Evolutionary conservation across 1,140 invertebrate species (phyloP), one percentile per base, ranked within the genome.

Genomic region (Drosophila miranda): DNA sequence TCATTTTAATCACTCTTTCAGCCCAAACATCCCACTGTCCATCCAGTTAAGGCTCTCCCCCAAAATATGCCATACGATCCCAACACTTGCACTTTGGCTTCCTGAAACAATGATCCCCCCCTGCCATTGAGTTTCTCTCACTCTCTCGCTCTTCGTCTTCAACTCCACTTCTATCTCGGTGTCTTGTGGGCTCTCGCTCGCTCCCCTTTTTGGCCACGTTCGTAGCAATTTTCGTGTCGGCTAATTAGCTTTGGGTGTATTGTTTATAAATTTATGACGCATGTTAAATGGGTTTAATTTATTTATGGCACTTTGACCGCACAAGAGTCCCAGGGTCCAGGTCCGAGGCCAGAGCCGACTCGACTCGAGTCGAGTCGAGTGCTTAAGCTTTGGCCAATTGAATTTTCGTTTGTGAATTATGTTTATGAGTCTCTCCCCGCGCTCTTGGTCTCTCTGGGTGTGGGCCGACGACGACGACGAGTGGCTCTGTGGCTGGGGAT

Each of bases 281-380:
- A 84, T 84, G 81, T 84, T 84, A 84, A 84, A 84, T 86, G 81
- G 82, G 81, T 86, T 84, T 87, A 84, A 84, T 84, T 86, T 77
- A 87, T 84, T 84, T 86, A 87, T 81, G 77, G 82, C 81, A 60
- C 76, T 77, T 78, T 78, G 64, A 83, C 74, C 55, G 53, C 42
- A 38, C 34, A 38, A 38, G 34, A 38, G 57, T 62, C 44, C 53
- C 62, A 46, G 58, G 34, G 62, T 59, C 71, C 57, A 67, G 66
- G 60, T 45, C 70, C 46, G 16, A 23, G 42, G 57, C 9, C 60
- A 41, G 61, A 60, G 11, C 21, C 28, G 14, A 16, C 26, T 28
- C 16, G 11, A 30, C 21, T 45, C 14, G 26, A 51, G 42, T 26
- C 14, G 38, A 23, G 11, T 45, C 49, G 57, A 81, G 73, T 76